Conservation (phyloP, 2,113 vertebrate genomes). For the Ibidorhyncha struthersii region DNA sequence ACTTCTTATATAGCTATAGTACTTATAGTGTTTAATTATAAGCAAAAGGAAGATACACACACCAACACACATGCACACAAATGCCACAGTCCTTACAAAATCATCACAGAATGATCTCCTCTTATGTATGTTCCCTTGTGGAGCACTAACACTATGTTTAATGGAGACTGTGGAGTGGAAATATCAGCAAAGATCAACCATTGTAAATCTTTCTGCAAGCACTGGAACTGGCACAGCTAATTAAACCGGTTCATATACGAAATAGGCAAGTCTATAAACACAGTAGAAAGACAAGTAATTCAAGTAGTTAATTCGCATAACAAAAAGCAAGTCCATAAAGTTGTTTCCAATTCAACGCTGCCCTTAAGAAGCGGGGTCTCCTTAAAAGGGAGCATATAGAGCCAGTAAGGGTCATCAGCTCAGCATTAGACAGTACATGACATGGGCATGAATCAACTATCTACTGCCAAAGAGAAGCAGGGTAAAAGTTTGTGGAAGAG, state of each 20-base stretch:
- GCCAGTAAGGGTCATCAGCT: not conserved
- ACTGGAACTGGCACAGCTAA: constrained; percentile 34
- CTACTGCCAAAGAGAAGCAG: not conserved
- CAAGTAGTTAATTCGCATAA: constrained; percentile 45
- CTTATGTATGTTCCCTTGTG: not conserved
- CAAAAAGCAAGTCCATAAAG: constrained; percentile 69
- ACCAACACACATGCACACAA: not conserved
- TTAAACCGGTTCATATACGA: constrained; percentile 37
- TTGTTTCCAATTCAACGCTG: constrained; percentile 21
- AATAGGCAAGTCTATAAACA: constrained; percentile 57
- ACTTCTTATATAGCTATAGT: not conserved
- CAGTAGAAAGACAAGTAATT: constrained; percentile 34
- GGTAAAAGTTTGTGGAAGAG: not conserved
- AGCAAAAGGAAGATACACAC: not conserved
- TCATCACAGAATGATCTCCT: not conserved
- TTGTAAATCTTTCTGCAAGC: constrained; percentile 38
- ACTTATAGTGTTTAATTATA: not conserved
- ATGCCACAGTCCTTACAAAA: not conserved
- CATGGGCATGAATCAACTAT: not conserved
- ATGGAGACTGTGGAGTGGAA: not conserved
- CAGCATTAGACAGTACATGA: not conserved
- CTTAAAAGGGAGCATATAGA: not conserved
- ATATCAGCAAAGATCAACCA: constrained; percentile 23
- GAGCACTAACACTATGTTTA: not conserved
- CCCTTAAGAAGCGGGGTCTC: not conserved